These are phyloP conservation scores for Scolopax bukidnonensis DNA, from an alignment of 2,797 vertebrate species.

Conservation along the genomic window DNA sequence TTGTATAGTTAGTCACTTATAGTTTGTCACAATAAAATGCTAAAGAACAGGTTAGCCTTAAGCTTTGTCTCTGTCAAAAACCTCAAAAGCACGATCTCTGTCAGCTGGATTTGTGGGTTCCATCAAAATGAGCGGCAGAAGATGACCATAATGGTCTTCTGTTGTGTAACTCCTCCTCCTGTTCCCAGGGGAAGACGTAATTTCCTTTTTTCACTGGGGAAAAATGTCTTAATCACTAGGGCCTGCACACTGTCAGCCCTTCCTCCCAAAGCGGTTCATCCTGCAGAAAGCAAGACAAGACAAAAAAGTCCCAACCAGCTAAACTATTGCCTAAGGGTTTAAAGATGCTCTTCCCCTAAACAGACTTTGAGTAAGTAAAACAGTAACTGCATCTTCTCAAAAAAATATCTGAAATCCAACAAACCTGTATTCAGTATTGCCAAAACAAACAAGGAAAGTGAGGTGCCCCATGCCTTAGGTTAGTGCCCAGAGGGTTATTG, in stretches of 20 bases:
- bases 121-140: not conserved
- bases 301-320: not conserved
- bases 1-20: not conserved
- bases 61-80: not conserved
- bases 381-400: not conserved
- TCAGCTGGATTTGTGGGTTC: not conserved
- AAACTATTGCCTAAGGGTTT: not conserved
- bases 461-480: accelerated
- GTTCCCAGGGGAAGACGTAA: not conserved
- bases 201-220: conserved; percentile 41
- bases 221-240: conserved; percentile 5
- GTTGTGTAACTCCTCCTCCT: not conserved
- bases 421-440: not conserved
- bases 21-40: not conserved
- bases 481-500: accelerated
- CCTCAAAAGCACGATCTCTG: not conserved
- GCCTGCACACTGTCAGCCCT: conserved; percentile 5
- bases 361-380: not conserved
- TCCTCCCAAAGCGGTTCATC: not conserved
- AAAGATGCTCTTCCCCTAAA: not conserved
- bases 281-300: not conserved
- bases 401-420: not conserved
- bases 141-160: not conserved
- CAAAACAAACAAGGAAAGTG: not conserved
- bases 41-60: not conserved